phyloP scores from a whole-genome alignment of 2,888 invertebrate genomes.

The Electrophaes corylata region DNA sequence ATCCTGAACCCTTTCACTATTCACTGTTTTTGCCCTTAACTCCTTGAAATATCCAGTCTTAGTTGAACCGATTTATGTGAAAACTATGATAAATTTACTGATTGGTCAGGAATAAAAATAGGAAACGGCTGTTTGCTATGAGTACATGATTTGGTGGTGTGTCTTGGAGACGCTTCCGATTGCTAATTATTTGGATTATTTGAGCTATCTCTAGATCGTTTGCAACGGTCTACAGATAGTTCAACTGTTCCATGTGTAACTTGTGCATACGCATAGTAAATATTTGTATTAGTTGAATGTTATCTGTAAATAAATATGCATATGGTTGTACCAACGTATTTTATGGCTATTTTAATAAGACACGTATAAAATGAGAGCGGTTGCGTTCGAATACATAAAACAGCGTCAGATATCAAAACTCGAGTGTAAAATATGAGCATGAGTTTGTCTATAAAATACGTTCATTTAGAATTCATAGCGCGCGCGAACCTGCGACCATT shows the following conservation, averaged over 20 bases:
- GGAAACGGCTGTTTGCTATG: no score
- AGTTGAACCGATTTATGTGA: not conserved
- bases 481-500: conserved; percentile 17
- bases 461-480: conserved; percentile 18
- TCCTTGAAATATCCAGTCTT: not conserved
- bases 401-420: conserved; percentile 1
- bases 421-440: conserved; percentile 1
- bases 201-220: no score
- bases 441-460: conserved; percentile 13
- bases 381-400: not conserved
- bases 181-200: no score
- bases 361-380: not conserved
- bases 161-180: no score
- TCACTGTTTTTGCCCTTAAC: not conserved
- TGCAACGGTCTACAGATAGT: no score
- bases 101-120: no score
- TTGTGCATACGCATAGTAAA: no score
- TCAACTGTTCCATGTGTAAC: no score
- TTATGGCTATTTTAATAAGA: not conserved
- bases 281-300: no score
- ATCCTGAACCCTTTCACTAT: conserved; percentile 2
- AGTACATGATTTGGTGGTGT: no score
- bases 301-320: no score
- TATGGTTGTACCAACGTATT: not conserved
- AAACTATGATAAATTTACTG: no score